Percentiles rank a stretch among this genome's conserved stretches.
phyloP scores from a whole-genome alignment of 2,113 vertebrate species.

The Leuciscus idus region DNA sequence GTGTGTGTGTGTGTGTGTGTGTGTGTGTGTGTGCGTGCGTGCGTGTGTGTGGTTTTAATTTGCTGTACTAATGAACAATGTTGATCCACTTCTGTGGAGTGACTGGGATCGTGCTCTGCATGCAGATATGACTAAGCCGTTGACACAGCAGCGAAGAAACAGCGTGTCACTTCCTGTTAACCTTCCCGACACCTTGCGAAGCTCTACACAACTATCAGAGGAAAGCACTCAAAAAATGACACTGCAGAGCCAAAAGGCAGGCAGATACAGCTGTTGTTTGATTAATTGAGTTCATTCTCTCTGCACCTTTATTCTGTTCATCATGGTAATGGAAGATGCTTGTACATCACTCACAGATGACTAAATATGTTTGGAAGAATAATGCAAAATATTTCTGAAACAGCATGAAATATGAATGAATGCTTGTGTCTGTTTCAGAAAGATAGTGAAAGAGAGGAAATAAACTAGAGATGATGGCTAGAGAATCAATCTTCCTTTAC shows the following conservation, averaged over 20 bases:
- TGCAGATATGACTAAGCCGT: conserved; percentile 48
- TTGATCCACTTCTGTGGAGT: conserved; percentile 54
- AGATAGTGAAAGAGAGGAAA: conserved; percentile 10
- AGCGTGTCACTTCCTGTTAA: conserved; percentile 51
- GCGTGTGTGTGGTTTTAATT: conserved; percentile 54
- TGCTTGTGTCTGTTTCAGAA: conserved; percentile 2
- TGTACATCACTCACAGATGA: conserved; percentile 25
- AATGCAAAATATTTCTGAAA: conserved; percentile 8
- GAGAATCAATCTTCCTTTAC: neutral
- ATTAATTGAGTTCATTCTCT: conserved; percentile 27
- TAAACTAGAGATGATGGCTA: conserved; percentile 14
- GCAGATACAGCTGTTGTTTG: neutral
- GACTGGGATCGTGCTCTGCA: conserved; percentile 45
- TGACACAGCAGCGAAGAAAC: conserved; percentile 33
- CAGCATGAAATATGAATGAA: conserved; percentile 11
- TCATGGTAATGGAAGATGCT: conserved; percentile 25
- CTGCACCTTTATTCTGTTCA: conserved; percentile 3
- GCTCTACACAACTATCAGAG: conserved; percentile 23
- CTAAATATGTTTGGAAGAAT: neutral
- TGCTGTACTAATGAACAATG: conserved; percentile 46
- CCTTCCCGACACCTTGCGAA: conserved; percentile 13
- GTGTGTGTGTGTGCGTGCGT: neutral
- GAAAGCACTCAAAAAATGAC: conserved; percentile 17
- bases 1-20: conserved; percentile 23
- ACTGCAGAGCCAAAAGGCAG: neutral